Conservation (phyloP, 2,113 vertebrate species). For the Syngnathus typhle region DNA sequence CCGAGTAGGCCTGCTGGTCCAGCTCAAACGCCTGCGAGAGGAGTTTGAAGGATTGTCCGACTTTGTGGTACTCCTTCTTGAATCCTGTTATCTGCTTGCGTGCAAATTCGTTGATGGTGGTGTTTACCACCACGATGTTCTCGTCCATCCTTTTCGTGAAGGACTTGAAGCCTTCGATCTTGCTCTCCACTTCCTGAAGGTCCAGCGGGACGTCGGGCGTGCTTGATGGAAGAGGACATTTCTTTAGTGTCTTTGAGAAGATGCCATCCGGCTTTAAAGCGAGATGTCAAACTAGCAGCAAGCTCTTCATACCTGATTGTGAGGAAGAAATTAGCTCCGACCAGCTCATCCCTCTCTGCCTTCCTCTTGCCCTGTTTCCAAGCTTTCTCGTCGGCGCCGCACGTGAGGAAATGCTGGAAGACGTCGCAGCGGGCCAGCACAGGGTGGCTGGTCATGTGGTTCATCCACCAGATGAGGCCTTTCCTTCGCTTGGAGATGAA, state of each 20-base stretch:
- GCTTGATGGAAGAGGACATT: slow-evolving; percentile 65
- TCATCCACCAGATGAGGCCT: slow-evolving; percentile 97
- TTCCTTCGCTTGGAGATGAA: slow-evolving; percentile 95
- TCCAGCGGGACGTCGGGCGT: slow-evolving; percentile 80
- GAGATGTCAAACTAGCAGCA: not conserved
- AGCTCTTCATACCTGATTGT: slow-evolving; percentile 72
- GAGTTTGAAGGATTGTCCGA: slow-evolving; percentile 87
- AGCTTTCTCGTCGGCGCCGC: slow-evolving; percentile 84
- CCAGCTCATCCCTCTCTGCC: slow-evolving; percentile 91
- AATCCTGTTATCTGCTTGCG: slow-evolving; percentile 91
- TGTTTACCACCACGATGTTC: slow-evolving; percentile 84
- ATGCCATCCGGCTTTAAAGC: not conserved
- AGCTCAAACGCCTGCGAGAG: slow-evolving; percentile 90
- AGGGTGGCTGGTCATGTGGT: slow-evolving; percentile 94
- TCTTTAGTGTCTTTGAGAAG: not conserved
- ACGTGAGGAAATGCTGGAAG: slow-evolving; percentile 95
- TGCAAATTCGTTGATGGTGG: slow-evolving; percentile 86
- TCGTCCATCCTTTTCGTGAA: slow-evolving; percentile 97
- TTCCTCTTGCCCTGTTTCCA: slow-evolving; percentile 97
- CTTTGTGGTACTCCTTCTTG: slow-evolving; percentile 96
- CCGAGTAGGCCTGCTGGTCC: slow-evolving; percentile 88
- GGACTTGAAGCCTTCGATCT: slow-evolving; percentile 87
- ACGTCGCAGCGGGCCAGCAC: slow-evolving; percentile 88
- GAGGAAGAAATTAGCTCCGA: slow-evolving; percentile 93
- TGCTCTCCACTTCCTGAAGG: slow-evolving; percentile 90